These are phyloP conservation scores for Marasmarcha lunaedactyla DNA, from an alignment of 2,888 invertebrate species.

Conservation along the genomic window DNA sequence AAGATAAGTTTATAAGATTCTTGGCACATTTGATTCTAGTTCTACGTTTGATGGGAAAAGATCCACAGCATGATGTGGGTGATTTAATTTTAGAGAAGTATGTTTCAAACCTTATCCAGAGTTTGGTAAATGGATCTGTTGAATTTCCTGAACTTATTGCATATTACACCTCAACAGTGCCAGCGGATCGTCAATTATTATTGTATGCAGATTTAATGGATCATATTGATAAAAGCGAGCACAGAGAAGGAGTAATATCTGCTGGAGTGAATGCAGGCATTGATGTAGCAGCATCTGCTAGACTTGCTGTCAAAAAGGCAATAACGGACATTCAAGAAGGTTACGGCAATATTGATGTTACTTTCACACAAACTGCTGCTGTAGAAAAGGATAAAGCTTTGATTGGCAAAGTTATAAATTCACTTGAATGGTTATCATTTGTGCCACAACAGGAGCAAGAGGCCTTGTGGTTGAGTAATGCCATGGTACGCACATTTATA, in stretches of 20 bases:
- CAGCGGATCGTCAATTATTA: slow-evolving; percentile 55
- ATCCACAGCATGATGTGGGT: slow-evolving; percentile 76
- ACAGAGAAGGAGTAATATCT: slow-evolving; percentile 74
- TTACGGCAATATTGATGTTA: slow-evolving; percentile 62
- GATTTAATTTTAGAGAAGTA: slow-evolving; percentile 83
- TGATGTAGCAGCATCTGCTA: slow-evolving; percentile 87
- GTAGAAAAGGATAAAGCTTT: slow-evolving; percentile 58
- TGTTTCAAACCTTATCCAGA: slow-evolving; percentile 76
- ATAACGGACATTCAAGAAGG: slow-evolving; percentile 54
- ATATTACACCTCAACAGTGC: slow-evolving; percentile 85
- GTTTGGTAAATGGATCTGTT: slow-evolving; percentile 52
- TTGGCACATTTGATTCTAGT: slow-evolving; percentile 88
- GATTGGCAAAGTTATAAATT: slow-evolving; percentile 48
- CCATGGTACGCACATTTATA: slow-evolving; percentile 87
- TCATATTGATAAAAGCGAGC: slow-evolving; percentile 73
- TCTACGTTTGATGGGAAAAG: slow-evolving; percentile 82
- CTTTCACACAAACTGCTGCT: slow-evolving; percentile 76
- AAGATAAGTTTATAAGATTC: slow-evolving; percentile 77
- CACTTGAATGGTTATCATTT: slow-evolving; percentile 90
- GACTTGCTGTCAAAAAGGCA: slow-evolving; percentile 84
- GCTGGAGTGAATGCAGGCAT: slow-evolving; percentile 81
- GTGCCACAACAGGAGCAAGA: slow-evolving; percentile 83
- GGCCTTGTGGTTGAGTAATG: slow-evolving; percentile 88
- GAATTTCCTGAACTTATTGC: slow-evolving; percentile 85
- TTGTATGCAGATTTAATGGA: slow-evolving; percentile 80